phyloP scores from a whole-genome alignment of 2,888 invertebrate genomes.

The Brenthis daphne region DNA sequence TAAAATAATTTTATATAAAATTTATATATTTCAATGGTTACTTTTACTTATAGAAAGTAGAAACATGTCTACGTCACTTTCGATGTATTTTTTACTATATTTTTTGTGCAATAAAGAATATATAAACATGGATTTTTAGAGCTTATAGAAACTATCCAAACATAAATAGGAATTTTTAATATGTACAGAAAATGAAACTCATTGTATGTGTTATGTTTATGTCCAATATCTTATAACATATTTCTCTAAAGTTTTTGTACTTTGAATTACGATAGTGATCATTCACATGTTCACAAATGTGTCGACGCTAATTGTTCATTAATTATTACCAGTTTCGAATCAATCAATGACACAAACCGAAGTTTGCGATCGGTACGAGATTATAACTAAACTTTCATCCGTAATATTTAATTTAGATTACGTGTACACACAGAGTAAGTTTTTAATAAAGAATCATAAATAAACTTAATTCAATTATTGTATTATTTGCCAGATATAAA shows the following conservation, averaged over 20 bases:
- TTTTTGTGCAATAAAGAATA: no score
- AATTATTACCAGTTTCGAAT: constrained; percentile 22
- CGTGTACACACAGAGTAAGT: background rate
- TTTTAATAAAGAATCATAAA: no score
- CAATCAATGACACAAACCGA: constrained; percentile 25
- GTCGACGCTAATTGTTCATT: constrained; percentile 22
- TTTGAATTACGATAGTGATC: background rate
- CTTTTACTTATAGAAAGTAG: background rate
- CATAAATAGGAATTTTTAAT: background rate
- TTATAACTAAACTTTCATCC: constrained; percentile 7
- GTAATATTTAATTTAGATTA: constrained; percentile 11
- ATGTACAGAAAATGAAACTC: no score
- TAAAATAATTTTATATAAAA: no score
- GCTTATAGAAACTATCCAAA: background rate
- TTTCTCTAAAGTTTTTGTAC: background rate
- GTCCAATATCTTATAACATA: background rate
- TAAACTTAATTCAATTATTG: no score
- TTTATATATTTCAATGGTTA: constrained; percentile 9
- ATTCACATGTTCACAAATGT: background rate
- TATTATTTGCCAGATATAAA: no score
- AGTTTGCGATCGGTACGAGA: constrained; percentile 15
- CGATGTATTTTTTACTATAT: no score
- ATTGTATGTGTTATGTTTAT: no score
- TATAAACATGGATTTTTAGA: no score
- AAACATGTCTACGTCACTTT: no score